Evolutionary conservation across 2,113 vertebrate species (phyloP).

Genomic region (Rutilus rutilus): DNA sequence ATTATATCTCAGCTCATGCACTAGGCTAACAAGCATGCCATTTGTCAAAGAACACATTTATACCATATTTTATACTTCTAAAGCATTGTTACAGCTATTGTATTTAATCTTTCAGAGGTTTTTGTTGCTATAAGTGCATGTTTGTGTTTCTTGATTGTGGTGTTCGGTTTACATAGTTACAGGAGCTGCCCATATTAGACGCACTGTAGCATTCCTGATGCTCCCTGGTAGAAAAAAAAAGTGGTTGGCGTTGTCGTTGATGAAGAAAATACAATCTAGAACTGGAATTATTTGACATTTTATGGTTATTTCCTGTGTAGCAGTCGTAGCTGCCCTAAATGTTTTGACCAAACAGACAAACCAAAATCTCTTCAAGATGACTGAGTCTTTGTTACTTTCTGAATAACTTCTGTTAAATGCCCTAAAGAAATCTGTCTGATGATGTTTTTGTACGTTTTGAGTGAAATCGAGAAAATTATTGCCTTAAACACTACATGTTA

Average conservation of each 20-base stretch:
- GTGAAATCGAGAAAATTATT: not conserved
- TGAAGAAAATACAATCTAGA: constrained; percentile 28
- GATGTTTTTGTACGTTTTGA: not conserved
- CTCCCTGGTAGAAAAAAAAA: not conserved
- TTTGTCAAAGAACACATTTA: constrained; percentile 18
- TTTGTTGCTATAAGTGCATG: constrained; percentile 9
- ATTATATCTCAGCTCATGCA: constrained; percentile 19
- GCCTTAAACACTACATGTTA: constrained; percentile 29
- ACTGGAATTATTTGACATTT: constrained; percentile 47
- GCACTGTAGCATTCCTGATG: not conserved
- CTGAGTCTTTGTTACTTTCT: not conserved
- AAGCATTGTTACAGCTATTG: constrained; percentile 8
- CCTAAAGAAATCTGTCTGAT: not conserved
- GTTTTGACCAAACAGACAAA: constrained; percentile 21
- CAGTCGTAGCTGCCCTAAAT: not conserved
- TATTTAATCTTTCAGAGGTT: constrained; percentile 1
- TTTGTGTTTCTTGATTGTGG: constrained; percentile 12
- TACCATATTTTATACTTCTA: constrained; percentile 15
- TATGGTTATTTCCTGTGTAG: constrained; percentile 29
- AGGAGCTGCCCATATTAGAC: not conserved
- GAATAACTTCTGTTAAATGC: not conserved
- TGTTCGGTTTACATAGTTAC: not conserved
- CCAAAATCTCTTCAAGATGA: not conserved
- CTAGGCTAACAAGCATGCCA: constrained; percentile 8
- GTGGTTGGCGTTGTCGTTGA: not conserved